Percentiles rank a stretch among this genome's conserved stretches.
Conservation (phyloP, 2,113 vertebrate species). For the Psilopsiagon aymara region DNA sequence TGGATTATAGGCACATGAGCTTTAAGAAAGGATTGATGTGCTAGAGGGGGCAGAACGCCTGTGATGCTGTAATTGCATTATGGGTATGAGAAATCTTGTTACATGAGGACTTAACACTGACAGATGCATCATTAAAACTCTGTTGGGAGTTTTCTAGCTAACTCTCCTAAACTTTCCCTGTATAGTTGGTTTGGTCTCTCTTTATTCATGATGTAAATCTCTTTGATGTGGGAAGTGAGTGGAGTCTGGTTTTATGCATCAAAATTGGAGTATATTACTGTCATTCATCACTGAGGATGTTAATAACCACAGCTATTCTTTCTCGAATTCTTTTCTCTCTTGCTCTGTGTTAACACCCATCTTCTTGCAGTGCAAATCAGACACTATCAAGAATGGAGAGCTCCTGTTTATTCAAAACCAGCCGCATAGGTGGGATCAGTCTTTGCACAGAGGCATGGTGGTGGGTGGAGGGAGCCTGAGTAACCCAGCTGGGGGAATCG, state of each 20-base stretch:
- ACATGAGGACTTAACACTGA: not conserved
- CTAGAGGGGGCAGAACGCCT: not conserved
- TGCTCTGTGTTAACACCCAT: not conserved
- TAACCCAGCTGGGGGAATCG: rapidly evolving
- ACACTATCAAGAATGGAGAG: rapidly evolving
- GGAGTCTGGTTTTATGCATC: not conserved
- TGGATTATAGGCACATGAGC: not conserved
- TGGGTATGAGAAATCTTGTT: not conserved
- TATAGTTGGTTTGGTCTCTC: not conserved
- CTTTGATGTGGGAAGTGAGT: not conserved
- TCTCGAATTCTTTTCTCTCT: not conserved
- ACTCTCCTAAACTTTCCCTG: not conserved
- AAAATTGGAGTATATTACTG: not conserved
- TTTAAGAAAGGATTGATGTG: not conserved
- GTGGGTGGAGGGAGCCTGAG: rapidly evolving
- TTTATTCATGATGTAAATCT: not conserved
- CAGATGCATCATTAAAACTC: not conserved
- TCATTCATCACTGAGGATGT: not conserved
- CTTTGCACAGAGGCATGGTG: not conserved
- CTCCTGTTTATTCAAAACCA: not conserved
- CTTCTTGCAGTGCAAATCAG: not conserved
- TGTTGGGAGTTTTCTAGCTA: not conserved
- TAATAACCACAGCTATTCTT: not conserved
- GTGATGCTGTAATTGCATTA: not conserved
- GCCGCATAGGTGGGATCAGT: not conserved